Percentiles rank a stretch among this genome's conserved stretches.
Conservation (phyloP, 2,113 vertebrate species). For the Grammomys surdaster region DNA sequence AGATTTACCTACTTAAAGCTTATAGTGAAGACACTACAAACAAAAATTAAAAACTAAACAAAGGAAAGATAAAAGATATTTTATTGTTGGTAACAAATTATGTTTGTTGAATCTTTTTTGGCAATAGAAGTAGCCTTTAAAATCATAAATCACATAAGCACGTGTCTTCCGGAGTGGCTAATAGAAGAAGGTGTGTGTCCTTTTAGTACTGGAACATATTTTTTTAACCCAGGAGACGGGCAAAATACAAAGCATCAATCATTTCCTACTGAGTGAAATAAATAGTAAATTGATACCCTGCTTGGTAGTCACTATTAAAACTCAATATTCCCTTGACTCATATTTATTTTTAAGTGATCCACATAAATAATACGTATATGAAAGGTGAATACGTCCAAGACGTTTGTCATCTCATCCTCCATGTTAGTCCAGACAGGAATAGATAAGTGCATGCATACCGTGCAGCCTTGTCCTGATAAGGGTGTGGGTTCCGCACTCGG, state of each 20-base stretch:
- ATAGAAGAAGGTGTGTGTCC: conserved; percentile 1
- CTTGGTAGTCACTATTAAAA: conserved; percentile 30
- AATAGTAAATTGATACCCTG: not conserved
- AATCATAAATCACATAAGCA: not conserved
- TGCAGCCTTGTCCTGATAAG: not conserved
- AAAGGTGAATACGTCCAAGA: not conserved
- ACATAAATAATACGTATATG: not conserved
- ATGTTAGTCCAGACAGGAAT: not conserved
- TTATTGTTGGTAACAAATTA: not conserved
- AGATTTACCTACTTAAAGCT: conserved; percentile 19
- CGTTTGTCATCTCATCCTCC: not conserved
- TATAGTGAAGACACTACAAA: conserved; percentile 16
- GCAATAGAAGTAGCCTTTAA: not conserved
- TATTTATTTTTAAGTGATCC: not conserved
- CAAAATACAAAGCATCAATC: not conserved
- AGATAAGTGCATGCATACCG: not conserved
- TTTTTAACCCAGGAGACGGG: not conserved
- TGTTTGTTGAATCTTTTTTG: not conserved
- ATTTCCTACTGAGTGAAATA: conserved; percentile 10
- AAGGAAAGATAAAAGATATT: conserved; percentile 18
- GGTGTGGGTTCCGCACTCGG: not conserved
- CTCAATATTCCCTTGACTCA: not conserved
- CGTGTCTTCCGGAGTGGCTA: not conserved
- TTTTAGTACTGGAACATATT: not conserved
- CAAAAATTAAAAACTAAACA: conserved; percentile 16